Evolutionary conservation across 2,113 vertebrate species (phyloP).

Genomic region (Coptodon rendalli): DNA sequence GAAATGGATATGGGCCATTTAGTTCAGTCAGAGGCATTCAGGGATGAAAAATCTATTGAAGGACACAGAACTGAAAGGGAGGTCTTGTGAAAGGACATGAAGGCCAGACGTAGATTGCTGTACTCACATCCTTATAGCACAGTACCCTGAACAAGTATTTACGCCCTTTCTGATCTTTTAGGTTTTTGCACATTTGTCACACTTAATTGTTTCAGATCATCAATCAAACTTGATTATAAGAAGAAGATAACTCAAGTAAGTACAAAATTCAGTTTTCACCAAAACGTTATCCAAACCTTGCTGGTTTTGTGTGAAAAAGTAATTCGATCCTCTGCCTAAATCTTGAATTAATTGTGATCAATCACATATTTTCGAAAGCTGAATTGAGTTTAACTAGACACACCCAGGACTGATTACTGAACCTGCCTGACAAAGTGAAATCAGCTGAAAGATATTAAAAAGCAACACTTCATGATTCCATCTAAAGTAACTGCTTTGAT

Average conservation of each 20-base stretch:
- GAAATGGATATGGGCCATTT: not conserved
- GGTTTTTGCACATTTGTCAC: not conserved
- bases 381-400: not conserved
- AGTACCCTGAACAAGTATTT: not conserved
- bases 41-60: not conserved
- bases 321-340: accelerated
- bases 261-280: not conserved
- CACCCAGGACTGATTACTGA: not conserved
- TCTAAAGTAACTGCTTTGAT: not conserved
- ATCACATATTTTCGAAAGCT: not conserved
- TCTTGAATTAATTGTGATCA: not conserved
- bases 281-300: not conserved
- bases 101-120: not conserved
- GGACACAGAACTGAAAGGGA: not conserved
- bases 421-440: not conserved
- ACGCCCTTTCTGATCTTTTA: not conserved
- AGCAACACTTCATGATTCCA: not conserved
- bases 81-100: not conserved
- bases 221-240: not conserved
- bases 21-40: not conserved
- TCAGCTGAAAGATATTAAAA: not conserved
- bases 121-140: not conserved
- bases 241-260: not conserved
- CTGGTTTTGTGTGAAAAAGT: not conserved
- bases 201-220: not conserved